Evolutionary conservation across 1,140 invertebrate genomes (phyloP).

Genomic region (Arctopsyche grandis): DNA sequence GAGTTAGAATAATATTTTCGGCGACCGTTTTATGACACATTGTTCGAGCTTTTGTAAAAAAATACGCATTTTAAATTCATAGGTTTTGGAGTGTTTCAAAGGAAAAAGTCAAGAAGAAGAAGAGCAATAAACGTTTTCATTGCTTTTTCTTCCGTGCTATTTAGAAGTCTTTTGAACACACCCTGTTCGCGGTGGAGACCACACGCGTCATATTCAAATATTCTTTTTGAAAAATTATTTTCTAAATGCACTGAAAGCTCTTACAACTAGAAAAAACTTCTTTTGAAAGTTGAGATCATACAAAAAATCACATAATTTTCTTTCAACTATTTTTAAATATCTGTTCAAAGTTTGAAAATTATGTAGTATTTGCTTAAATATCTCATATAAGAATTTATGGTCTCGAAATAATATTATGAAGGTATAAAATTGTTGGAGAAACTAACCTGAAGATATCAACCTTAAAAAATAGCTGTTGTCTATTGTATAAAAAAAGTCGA

Average conservation of each 20-base stretch:
- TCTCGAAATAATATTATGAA: too few relatives aligned
- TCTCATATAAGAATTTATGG: too few relatives aligned
- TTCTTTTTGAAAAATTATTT: slow-evolving; percentile 23
- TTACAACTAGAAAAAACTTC: background rate
- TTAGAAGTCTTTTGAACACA: slow-evolving; percentile 7
- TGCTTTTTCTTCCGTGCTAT: slow-evolving; percentile 7
- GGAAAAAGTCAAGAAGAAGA: background rate
- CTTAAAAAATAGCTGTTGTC: too few relatives aligned
- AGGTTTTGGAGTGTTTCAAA: background rate
- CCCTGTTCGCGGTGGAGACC: slow-evolving; percentile 24
- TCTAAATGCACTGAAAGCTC: slow-evolving; percentile 23
- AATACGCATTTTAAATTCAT: background rate
- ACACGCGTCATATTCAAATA: slow-evolving; percentile 36
- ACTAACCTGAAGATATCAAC: too few relatives aligned
- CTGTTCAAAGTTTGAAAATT: too few relatives aligned
- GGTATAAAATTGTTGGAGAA: too few relatives aligned
- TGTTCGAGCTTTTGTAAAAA: slow-evolving; percentile 25
- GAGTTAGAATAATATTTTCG: too few relatives aligned
- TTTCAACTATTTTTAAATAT: too few relatives aligned
- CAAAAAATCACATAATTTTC: background rate
- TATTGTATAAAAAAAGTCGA: background rate
- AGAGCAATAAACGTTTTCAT: background rate
- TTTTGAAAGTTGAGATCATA: slow-evolving; percentile 18
- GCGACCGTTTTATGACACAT: background rate
- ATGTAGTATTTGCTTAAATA: too few relatives aligned